Evolutionary conservation across 2,888 invertebrate genomes (phyloP), one percentile per base, ranked within the genome.

Genomic region (Lasioglossum zephyrum): DNA sequence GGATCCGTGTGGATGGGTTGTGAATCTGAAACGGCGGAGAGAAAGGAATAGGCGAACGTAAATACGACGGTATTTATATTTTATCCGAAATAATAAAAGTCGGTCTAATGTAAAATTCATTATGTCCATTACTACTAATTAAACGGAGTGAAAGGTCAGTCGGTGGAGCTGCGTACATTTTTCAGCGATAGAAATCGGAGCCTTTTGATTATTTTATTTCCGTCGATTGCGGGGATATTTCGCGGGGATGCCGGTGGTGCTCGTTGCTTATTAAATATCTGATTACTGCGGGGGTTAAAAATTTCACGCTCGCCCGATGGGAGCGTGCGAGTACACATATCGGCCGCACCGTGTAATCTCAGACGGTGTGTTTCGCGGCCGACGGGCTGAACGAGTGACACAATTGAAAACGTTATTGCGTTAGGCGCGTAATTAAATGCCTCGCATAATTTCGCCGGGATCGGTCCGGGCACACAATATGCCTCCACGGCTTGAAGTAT

Each of bases 141-240:
- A 88, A 89, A 88, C 81, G 81, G 72, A 88, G 81, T 79, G 89
- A 87, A 88, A 86, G 81, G 82, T 77, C 79, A 47, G 77, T 49
- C 53, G 53, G 76, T 77, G 83, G 76, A 77, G 82, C 63, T 69
- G 84, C 81, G 82, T 86, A 87, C 86, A 91, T 91, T 90, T 91
- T 91, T 90, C 82, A 91, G 66, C 83, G 83, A 83, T 86, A 84
- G 87, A 83, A 90, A 90, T 88, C 87, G 78, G 83, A 77, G 74
- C 84, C 87, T 90, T 87, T 91, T 90, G 87, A 91, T 90, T 91
- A 89, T 91, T 91, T 91, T 91, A 89, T 91, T 88, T 77, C 70
- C 70, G 73, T 31, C 77, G 81, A 90, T 84, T 85, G 85, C 74
- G 75, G 49, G 47, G 66, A 44, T 81, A 83, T 86, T 84, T 81